These are phyloP conservation scores for Bufo gargarizans DNA, from an alignment of 2,113 vertebrate species.

Conservation along the genomic window DNA sequence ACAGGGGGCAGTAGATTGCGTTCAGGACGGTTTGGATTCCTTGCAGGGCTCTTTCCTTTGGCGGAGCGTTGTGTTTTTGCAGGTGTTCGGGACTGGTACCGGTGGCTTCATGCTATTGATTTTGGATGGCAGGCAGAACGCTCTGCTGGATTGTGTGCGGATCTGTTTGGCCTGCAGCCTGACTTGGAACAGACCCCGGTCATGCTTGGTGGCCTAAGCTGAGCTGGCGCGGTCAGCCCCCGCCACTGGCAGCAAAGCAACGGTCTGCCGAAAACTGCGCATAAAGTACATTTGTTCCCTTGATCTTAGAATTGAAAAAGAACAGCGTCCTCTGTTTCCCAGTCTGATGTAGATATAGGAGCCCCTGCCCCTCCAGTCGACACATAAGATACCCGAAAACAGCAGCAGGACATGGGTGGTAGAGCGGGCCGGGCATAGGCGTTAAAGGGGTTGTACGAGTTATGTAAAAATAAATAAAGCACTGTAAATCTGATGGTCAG, in stretches of 20 bases:
- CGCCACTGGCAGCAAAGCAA: neutral
- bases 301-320: neutral
- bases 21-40: too few species aligned
- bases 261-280: neutral
- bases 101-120: neutral
- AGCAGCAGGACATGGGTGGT: too few species aligned
- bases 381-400: neutral
- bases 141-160: neutral
- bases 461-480: too few species aligned
- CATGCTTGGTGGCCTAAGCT: constrained; percentile 14
- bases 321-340: neutral
- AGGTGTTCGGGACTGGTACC: constrained; percentile 3
- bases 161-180: constrained; percentile 2
- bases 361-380: too few species aligned
- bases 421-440: neutral
- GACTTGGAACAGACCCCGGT: constrained; percentile 40
- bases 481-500: too few species aligned
- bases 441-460: too few species aligned
- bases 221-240: constrained; percentile 11
- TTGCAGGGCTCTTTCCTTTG: neutral
- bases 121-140: neutral
- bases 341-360: too few species aligned
- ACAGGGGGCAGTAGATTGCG: too few species aligned
- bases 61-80: neutral
- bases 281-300: neutral